Percentiles rank a stretch among this genome's conserved stretches.
Evolutionary conservation across 2,888 invertebrate genomes (phyloP).

Genomic region (Athalia circularis): DNA sequence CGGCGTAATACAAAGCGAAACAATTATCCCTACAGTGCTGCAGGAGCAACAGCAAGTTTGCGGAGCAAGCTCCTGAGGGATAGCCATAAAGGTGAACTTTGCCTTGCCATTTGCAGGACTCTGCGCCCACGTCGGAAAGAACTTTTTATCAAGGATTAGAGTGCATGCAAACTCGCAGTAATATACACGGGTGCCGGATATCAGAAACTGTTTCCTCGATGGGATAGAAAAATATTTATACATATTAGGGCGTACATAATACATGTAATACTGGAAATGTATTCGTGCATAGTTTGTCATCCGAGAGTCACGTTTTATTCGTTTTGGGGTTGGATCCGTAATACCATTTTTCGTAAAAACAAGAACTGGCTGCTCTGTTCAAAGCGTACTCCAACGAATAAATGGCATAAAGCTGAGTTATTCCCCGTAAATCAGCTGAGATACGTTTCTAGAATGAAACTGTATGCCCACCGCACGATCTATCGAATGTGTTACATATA

Average conservation of each 20-base stretch:
- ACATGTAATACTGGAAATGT: too few relatives aligned
- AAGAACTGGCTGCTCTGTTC: not conserved
- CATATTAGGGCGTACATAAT: too few relatives aligned
- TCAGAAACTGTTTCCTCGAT: not conserved
- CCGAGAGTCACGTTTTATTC: too few relatives aligned
- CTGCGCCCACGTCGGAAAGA: not conserved
- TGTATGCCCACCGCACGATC: constrained; percentile 9
- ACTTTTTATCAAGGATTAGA: not conserved
- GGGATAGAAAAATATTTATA: too few relatives aligned
- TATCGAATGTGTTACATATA: not conserved
- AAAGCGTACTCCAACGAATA: too few relatives aligned
- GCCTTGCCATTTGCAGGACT: not conserved
- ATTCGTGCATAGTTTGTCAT: too few relatives aligned
- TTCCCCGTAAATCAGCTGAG: constrained; percentile 33
- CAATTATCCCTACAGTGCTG: constrained; percentile 30
- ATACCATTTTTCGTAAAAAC: not conserved
- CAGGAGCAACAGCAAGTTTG: constrained; percentile 9
- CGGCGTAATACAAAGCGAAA: constrained; percentile 9
- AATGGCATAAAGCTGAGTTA: constrained; percentile 28
- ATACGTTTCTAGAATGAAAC: constrained; percentile 24
- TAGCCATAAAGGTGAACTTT: not conserved
- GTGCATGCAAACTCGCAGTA: not conserved
- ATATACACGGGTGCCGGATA: not conserved
- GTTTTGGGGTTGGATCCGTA: too few relatives aligned
- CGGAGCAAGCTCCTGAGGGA: not conserved